A percentile compares a stretch with the other conserved stretches of the same genome.
Conservation (phyloP, 2,888 invertebrate genomes). For the Endomychus coccineus region DNA sequence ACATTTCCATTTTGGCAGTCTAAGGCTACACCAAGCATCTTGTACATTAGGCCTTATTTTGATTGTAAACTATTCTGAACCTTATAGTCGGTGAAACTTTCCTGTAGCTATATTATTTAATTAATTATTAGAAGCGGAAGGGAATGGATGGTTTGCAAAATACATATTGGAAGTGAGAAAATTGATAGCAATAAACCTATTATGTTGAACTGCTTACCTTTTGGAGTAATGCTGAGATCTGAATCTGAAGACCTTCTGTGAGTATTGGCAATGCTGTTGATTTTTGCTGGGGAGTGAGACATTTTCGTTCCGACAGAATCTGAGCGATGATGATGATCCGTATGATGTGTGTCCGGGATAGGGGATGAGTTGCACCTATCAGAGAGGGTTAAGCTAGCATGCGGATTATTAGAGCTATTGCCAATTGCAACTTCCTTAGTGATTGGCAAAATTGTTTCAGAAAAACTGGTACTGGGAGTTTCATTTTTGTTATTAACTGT, state of each 20-base stretch:
- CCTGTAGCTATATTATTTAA: no score
- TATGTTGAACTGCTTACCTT: conserved; percentile 68
- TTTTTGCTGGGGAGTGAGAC: conserved; percentile 51
- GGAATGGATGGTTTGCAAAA: no score
- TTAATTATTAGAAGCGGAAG: no score
- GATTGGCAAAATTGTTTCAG: background rate
- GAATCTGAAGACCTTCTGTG: conserved; percentile 87
- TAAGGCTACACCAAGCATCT: no score
- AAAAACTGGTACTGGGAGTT: background rate
- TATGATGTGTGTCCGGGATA: conserved; percentile 27
- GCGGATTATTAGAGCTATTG: conserved; percentile 32
- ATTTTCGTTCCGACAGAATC: conserved; percentile 52
- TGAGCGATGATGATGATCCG: conserved; percentile 46
- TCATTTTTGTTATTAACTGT: no score
- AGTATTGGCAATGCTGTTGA: conserved; percentile 44
- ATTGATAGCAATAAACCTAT: no score
- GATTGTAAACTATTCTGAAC: no score
- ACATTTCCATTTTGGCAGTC: no score
- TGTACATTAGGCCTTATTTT: no score
- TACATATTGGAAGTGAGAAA: no score
- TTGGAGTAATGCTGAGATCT: conserved; percentile 85
- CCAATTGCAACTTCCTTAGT: background rate
- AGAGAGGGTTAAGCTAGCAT: conserved; percentile 41
- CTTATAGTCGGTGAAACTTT: no score
- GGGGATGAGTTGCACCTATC: conserved; percentile 38